These are phyloP conservation scores for Leucophenga maculata DNA, from an alignment of 2,888 invertebrate genomes.

Conservation along the genomic window DNA sequence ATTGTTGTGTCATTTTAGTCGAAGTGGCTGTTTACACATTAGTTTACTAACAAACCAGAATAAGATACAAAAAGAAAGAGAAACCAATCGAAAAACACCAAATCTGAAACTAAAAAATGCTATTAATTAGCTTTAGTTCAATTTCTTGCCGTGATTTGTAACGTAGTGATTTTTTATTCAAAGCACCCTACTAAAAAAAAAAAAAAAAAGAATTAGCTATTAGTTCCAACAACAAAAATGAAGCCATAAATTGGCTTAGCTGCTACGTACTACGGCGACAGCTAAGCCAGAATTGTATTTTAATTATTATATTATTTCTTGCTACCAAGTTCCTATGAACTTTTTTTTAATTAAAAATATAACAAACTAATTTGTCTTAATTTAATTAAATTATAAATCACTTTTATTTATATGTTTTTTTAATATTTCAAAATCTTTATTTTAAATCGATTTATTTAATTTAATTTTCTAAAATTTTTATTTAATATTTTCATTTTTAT, in stretches of 20 bases:
- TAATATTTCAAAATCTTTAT: too few relatives aligned
- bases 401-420: too few relatives aligned
- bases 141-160: conserved; percentile 55
- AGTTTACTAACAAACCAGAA: conserved; percentile 8
- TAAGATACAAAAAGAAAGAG: neutral
- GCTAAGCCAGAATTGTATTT: neutral
- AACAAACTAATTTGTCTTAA: too few relatives aligned
- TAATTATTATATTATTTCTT: neutral
- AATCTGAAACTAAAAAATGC: neutral
- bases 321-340: conserved; percentile 10
- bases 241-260: too few relatives aligned
- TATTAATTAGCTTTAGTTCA: neutral
- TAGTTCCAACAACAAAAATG: too few relatives aligned
- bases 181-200: conserved; percentile 41
- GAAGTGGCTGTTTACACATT: conserved; percentile 21
- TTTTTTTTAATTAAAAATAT: neutral
- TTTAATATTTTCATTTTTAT: too few relatives aligned
- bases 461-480: too few relatives aligned
- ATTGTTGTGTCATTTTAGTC: conserved; percentile 21
- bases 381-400: too few relatives aligned
- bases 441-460: too few relatives aligned
- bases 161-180: conserved; percentile 56
- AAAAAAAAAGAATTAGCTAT: neutral
- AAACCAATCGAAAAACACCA: neutral
- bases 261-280: too few relatives aligned